Evolutionary conservation across 1,140 invertebrate genomes (phyloP), one percentile per base, ranked within the genome.

Genomic region (Archivesica marissinica): DNA sequence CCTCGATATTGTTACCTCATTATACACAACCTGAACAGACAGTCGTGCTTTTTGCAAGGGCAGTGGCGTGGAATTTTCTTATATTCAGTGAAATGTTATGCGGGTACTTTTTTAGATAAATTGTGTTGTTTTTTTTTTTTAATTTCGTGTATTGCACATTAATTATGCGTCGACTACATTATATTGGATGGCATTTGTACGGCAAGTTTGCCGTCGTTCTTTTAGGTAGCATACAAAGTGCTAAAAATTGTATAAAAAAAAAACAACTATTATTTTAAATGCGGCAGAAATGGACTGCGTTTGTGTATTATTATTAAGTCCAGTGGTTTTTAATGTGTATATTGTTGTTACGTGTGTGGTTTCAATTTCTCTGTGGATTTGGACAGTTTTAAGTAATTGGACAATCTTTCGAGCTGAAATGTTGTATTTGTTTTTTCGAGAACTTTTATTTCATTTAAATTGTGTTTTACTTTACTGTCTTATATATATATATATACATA

Each of bases 71-170:
- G 13, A 28, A 9, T n/a, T 72, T 41, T 50, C 68, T 47, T 72
- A 47, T 72, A 47, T 72, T 47, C 41, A 72, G 68, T 72, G 44
- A 72, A 6, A 9, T 50, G 2, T 47, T 33, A 72, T 72, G 68
- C 68, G 68, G 68, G 68, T 72, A 72, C 39, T 72, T 72, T 56
- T n/a, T 64, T 64, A 64, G 59, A 64, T 64, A 64, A 47, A n/a
- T 25, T 72, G 66, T 44, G 30, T 50, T 72, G 20, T 30, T 35
- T 66, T 61, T 25, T 44, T 44, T 47, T 44, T 68, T 68, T 68
- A 9, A 68, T 44, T 68, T 68, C 23, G 64, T 68, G 35, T 68
- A 44, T 68, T 68, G 39, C 39, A 47, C 39, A 68, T 68, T 44
- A 68, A 56, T 20, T 56, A 23, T 56, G 20, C 28, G 6, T 56